These are phyloP conservation scores for Rhingia rostrata DNA, from an alignment of 2,888 invertebrate genomes.

Conservation along the genomic window DNA sequence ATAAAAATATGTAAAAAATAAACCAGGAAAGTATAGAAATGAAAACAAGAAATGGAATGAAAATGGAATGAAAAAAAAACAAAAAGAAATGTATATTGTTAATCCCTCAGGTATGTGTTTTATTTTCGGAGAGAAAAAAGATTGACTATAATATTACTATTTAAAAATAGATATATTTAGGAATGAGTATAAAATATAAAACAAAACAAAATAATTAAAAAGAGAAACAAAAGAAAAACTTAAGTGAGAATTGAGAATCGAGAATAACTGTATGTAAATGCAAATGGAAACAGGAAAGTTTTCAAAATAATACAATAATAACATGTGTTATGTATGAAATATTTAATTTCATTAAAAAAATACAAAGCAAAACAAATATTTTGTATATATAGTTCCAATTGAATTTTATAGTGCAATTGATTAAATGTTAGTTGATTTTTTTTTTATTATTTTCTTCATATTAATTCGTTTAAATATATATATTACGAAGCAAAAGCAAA, in stretches of 20 bases:
- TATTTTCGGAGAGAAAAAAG: slow-evolving; percentile 86
- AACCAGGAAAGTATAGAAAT: slow-evolving; percentile 31
- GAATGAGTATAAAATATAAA: slow-evolving; percentile 76
- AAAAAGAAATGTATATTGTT: slow-evolving; percentile 69
- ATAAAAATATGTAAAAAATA: neutral
- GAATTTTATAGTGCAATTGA: slow-evolving; percentile 79
- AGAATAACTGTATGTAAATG: slow-evolving; percentile 51
- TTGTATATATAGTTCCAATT: slow-evolving; percentile 75
- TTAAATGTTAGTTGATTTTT: slow-evolving; percentile 75
- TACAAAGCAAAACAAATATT: slow-evolving; percentile 34
- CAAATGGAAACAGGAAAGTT: slow-evolving; percentile 37
- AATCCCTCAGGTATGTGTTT: slow-evolving; percentile 85
- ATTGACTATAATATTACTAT: slow-evolving; percentile 84
- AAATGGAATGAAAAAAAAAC: slow-evolving; percentile 43
- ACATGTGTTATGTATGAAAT: slow-evolving; percentile 42
- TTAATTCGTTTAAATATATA: slow-evolving; percentile 27
- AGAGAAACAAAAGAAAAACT: slow-evolving; percentile 76
- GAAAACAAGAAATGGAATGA: slow-evolving; percentile 36
- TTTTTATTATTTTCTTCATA: slow-evolving; percentile 35
- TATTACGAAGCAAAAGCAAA: slow-evolving; percentile 14
- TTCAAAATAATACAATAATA: slow-evolving; percentile 34
- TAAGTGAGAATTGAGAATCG: slow-evolving; percentile 53
- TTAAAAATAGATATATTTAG: slow-evolving; percentile 76
- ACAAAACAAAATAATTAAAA: slow-evolving; percentile 72
- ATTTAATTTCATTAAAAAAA: slow-evolving; percentile 34